Percentiles rank a stretch among this genome's conserved stretches.
Conservation (phyloP, 2,113 vertebrate species). For the Periophthalmus modestus region DNA sequence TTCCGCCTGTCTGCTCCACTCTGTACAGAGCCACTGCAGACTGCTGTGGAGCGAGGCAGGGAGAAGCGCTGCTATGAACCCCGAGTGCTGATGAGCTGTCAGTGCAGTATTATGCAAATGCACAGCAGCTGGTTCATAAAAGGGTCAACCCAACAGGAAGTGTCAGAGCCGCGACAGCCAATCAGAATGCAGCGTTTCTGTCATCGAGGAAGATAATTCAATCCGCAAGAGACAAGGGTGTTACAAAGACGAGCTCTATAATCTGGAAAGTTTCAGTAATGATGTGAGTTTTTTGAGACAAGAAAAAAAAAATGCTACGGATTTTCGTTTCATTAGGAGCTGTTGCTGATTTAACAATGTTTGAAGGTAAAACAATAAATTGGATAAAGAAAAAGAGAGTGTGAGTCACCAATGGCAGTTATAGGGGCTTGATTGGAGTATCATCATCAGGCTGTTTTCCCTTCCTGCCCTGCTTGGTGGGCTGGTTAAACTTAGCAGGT, state of each 20-base stretch:
- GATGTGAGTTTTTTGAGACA: background rate
- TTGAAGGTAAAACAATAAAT: no score
- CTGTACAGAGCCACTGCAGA: background rate
- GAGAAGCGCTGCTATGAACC: constrained; percentile 25
- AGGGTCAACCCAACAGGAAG: constrained; percentile 67
- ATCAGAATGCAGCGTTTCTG: constrained; percentile 35
- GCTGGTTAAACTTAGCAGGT: no score
- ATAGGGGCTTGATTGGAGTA: no score
- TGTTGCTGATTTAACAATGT: no score
- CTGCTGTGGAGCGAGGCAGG: constrained; percentile 4
- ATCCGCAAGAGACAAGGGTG: constrained; percentile 35
- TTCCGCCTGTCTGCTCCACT: background rate
- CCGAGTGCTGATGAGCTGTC: constrained; percentile 62
- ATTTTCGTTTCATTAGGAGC: background rate
- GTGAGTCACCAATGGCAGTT: no score
- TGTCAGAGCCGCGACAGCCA: constrained; percentile 41
- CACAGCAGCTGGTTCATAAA: constrained; percentile 60
- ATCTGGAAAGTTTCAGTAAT: constrained; percentile 31
- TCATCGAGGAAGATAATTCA: constrained; percentile 36
- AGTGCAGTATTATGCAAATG: constrained; percentile 66
- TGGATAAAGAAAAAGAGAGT: no score
- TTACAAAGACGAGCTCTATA: constrained; percentile 26
- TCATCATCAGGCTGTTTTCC: no score
- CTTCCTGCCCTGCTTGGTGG: no score
- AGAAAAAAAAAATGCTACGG: background rate